These are phyloP conservation scores for Horisme vitalbata DNA, from an alignment of 2,888 invertebrate species.

Conservation along the genomic window DNA sequence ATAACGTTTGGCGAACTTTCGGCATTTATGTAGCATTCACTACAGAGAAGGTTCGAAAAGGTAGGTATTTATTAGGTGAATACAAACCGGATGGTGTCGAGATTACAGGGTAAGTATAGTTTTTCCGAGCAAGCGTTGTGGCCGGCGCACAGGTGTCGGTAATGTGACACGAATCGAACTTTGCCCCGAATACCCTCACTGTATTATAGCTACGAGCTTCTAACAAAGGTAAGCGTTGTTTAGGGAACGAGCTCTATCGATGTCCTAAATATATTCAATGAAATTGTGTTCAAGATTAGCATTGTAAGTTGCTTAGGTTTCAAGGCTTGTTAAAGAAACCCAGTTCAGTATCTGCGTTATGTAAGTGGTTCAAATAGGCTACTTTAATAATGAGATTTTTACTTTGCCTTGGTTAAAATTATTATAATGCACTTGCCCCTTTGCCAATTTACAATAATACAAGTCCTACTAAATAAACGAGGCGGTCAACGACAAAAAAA, in stretches of 20 bases:
- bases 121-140: conserved; percentile 58
- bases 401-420: too few species aligned
- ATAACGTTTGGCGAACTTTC: conserved; percentile 65
- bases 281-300: conserved; percentile 7
- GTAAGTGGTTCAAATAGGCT: too few species aligned
- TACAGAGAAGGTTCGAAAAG: conserved; percentile 59
- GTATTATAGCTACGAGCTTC: conserved; percentile 37
- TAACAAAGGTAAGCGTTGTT: conserved; percentile 28
- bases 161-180: conserved; percentile 69
- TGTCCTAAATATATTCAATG: conserved; percentile 2
- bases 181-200: conserved; percentile 50
- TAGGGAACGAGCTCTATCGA: conserved; percentile 8
- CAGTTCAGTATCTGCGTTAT: too few species aligned
- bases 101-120: conserved; percentile 61
- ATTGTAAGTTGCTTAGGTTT: background rate
- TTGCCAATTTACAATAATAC: conserved; percentile 2
- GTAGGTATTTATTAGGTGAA: conserved; percentile 76
- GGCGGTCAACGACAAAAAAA: conserved; percentile 62
- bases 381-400: too few species aligned
- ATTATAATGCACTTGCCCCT: conserved; percentile 2
- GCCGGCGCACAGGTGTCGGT: conserved; percentile 69
- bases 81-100: conserved; percentile 64
- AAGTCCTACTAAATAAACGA: conserved; percentile 65
- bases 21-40: conserved; percentile 54
- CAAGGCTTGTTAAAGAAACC: too few species aligned